These are phyloP conservation scores for Bufotes viridis DNA, from an alignment of 2,797 vertebrate species.

Conservation along the genomic window DNA sequence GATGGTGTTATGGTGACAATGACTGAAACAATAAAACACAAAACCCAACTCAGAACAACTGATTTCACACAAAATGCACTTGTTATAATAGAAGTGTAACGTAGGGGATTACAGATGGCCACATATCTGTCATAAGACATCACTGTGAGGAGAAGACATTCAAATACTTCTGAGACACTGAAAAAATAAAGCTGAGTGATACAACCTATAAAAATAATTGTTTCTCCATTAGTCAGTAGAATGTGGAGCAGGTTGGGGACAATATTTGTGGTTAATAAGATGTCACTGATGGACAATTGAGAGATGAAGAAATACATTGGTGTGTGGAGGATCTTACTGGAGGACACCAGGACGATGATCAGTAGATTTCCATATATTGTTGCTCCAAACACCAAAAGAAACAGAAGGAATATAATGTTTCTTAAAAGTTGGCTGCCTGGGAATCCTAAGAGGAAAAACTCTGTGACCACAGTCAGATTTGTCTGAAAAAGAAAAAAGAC, in stretches of 20 bases:
- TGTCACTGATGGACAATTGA: background rate
- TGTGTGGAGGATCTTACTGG: background rate
- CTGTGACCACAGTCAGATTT: background rate
- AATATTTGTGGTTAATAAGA: background rate
- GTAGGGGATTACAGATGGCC: slow-evolving; percentile 4
- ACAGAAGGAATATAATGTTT: background rate
- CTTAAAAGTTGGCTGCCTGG: background rate
- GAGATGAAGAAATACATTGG: background rate
- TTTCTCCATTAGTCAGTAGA: background rate
- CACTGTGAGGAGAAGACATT: background rate
- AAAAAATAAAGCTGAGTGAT: background rate
- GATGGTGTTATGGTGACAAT: background rate
- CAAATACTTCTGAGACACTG: background rate
- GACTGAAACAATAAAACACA: background rate
- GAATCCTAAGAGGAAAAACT: background rate
- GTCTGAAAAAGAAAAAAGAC: background rate
- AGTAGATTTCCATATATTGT: background rate
- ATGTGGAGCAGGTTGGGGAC: background rate
- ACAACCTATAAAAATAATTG: background rate
- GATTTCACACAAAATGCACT: background rate
- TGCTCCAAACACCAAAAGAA: background rate
- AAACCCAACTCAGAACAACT: background rate
- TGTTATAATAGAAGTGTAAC: background rate
- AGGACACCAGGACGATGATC: background rate
- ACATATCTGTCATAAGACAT: slow-evolving; percentile 1